A percentile compares a stretch with the other conserved stretches of the same genome.
phyloP scores from a whole-genome alignment of 2,797 vertebrate species.

The Heliangelus exortis region DNA sequence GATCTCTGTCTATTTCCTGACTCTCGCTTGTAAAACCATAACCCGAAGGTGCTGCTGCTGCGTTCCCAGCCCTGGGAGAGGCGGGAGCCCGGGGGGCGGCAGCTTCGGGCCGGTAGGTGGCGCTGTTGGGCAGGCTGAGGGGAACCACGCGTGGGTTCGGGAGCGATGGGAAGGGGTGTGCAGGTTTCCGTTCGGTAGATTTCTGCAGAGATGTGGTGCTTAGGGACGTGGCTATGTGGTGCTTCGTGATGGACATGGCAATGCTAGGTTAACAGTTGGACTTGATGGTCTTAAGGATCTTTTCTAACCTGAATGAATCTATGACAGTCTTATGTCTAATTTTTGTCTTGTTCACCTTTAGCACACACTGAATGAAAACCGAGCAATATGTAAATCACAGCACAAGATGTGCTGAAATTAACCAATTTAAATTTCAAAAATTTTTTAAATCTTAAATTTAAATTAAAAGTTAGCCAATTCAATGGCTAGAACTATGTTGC shows the following conservation, averaged over 20 bases:
- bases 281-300: neutral
- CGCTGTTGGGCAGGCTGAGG: neutral
- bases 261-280: fast-evolving
- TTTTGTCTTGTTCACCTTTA: neutral
- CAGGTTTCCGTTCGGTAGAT: no score
- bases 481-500: neutral
- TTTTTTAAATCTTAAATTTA: no score
- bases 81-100: no score
- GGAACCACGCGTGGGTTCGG: no score
- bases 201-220: no score
- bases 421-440: no score
- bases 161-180: no score
- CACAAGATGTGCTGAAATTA: no score
- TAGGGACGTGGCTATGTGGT: no score
- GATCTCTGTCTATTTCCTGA: fast-evolving
- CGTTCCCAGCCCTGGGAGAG: neutral
- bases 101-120: neutral
- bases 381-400: neutral
- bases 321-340: neutral
- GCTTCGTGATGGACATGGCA: neutral
- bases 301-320: neutral
- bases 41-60: no score
- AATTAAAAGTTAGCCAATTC: no score
- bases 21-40: no score
- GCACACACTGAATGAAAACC: neutral